These are phyloP conservation scores for Drosophila auraria DNA, from an alignment of 1,140 invertebrate species.

Conservation along the genomic window DNA sequence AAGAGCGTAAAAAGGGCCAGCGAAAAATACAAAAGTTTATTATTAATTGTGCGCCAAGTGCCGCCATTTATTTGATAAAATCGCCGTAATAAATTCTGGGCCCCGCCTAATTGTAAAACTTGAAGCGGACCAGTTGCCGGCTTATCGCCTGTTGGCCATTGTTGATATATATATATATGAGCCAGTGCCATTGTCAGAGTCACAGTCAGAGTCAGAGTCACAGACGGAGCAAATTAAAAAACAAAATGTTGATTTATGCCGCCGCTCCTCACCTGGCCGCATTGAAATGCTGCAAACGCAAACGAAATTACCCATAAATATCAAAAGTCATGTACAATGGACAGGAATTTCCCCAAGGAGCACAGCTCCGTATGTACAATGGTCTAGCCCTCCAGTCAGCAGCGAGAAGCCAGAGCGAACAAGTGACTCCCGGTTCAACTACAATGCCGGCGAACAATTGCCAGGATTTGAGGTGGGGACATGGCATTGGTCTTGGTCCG, in stretches of 20 bases:
- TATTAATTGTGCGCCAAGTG: conserved; percentile 82
- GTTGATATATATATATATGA: conserved; percentile 39
- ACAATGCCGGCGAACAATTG: conserved; percentile 55
- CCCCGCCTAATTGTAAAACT: conserved; percentile 78
- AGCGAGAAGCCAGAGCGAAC: conserved; percentile 17
- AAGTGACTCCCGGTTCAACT: conserved; percentile 68
- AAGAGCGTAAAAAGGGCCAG: conserved; percentile 25
- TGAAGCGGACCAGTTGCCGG: conserved; percentile 62
- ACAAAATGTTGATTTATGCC: conserved; percentile 82
- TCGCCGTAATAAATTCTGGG: conserved; percentile 74
- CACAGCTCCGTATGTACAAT: conserved; percentile 23
- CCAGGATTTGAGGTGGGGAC: conserved; percentile 3
- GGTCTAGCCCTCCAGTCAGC: conserved; percentile 27
- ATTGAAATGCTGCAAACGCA: conserved; percentile 79
- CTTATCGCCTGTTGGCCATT: conserved; percentile 43
- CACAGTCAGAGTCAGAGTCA: conserved; percentile 59
- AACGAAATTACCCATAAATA: conserved; percentile 83
- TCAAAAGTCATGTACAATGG: conserved; percentile 83
- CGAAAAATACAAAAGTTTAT: conserved; percentile 64
- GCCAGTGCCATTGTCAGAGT: conserved; percentile 71
- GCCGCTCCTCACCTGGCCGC: conserved; percentile 58
- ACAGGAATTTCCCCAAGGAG: conserved; percentile 79
- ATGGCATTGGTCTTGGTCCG: conserved; percentile 6
- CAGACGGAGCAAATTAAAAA: conserved; percentile 75
- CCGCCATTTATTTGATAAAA: conserved; percentile 80